Evolutionary conservation across 2,797 vertebrate genomes (phyloP).

Genomic region (Ibycter americanus): DNA sequence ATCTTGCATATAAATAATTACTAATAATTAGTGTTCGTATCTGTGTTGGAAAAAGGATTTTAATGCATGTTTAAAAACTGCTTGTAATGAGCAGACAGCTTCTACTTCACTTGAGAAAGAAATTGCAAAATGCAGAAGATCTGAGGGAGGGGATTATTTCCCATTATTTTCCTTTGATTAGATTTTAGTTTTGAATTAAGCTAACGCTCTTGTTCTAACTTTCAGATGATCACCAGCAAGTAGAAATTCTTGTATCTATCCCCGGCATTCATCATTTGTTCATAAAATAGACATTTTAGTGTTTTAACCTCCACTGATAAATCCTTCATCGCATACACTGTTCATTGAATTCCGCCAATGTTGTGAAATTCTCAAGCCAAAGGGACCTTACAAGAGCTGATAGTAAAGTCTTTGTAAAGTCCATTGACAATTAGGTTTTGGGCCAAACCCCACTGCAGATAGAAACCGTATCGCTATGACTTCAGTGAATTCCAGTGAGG

Average conservation of each 20-base stretch:
- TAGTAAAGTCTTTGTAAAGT: not conserved
- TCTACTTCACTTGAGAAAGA: not conserved
- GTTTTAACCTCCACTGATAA: not conserved
- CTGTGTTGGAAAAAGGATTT: not conserved
- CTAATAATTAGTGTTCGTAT: fast-evolving
- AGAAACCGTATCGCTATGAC: not conserved
- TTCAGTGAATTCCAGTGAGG: not conserved
- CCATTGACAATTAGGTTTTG: not conserved
- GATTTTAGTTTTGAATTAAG: not conserved
- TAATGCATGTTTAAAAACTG: not conserved
- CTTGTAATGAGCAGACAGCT: not conserved
- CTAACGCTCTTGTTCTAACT: not conserved
- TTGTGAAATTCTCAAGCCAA: not conserved
- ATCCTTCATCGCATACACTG: not conserved
- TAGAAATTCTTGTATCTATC: not conserved
- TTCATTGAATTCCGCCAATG: not conserved
- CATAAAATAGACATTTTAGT: not conserved
- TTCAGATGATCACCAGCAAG: not conserved
- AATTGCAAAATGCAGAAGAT: not conserved
- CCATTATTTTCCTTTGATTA: not conserved
- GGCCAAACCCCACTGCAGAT: not conserved
- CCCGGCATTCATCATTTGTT: not conserved
- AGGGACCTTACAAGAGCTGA: not conserved
- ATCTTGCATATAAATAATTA: not conserved
- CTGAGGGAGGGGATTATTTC: not conserved